Conservation (phyloP, 2,113 vertebrate genomes). For the Marmota flaviventris region DNA sequence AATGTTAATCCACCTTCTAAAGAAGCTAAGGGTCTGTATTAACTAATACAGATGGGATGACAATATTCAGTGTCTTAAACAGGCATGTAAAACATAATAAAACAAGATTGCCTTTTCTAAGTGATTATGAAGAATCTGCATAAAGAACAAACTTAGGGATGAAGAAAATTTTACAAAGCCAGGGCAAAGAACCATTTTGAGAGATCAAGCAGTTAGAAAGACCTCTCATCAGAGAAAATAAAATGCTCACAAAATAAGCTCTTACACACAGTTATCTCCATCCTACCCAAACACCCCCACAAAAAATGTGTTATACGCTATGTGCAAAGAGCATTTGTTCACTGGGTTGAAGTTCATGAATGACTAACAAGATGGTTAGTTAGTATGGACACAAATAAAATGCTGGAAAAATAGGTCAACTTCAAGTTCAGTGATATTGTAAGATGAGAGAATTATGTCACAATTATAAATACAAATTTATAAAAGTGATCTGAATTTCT, state of each 20-base stretch:
- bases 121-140: not conserved
- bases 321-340: not conserved
- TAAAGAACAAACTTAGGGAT: not conserved
- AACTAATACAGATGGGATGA: not conserved
- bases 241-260: not conserved
- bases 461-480: not conserved
- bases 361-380: not conserved
- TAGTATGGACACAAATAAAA: not conserved
- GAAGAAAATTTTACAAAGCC: not conserved
- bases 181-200: not conserved
- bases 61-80: not conserved
- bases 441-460: not conserved
- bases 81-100: not conserved
- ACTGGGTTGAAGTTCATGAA: not conserved
- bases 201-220: slow-evolving; percentile 6
- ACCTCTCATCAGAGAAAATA: not conserved
- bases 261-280: not conserved
- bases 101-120: not conserved
- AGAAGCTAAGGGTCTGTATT: not conserved
- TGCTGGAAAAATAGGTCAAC: not conserved
- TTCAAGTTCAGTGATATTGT: not conserved
- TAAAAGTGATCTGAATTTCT: not conserved
- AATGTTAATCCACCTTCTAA: not conserved
- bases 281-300: rapidly evolving
- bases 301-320: not conserved